Conservation (phyloP, 2,888 invertebrate species). For the Stenichneumon culpator region DNA sequence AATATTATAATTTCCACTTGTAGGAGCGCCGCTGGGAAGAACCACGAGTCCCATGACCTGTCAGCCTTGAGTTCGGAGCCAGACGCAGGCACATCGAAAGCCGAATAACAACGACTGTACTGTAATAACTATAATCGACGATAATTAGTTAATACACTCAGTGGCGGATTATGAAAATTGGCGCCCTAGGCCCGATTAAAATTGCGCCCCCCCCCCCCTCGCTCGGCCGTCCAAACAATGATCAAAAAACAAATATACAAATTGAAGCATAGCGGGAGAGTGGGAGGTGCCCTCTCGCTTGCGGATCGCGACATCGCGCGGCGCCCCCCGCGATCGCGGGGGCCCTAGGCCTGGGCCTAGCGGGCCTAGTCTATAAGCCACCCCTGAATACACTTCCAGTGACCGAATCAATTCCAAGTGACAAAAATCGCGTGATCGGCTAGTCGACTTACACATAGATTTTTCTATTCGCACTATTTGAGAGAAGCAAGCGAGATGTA, state of each 20-base stretch:
- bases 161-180: too few species aligned
- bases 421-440: constrained; percentile 64
- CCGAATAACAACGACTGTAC: constrained; percentile 56
- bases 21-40: constrained; percentile 60
- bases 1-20: not conserved
- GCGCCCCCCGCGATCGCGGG: too few species aligned
- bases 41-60: constrained; percentile 72
- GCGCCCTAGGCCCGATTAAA: too few species aligned
- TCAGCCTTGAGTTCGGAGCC: constrained; percentile 72
- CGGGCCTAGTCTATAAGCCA: too few species aligned
- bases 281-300: too few species aligned
- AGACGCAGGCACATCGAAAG: constrained; percentile 69
- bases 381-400: constrained; percentile 57
- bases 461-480: constrained; percentile 29
- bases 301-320: too few species aligned
- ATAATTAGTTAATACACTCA: constrained; percentile 51
- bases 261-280: too few species aligned
- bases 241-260: too few species aligned
- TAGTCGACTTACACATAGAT: constrained; percentile 43
- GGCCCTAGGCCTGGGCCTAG: too few species aligned
- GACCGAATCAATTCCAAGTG: constrained; percentile 59
- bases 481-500: constrained; percentile 8
- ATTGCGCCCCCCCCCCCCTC: too few species aligned
- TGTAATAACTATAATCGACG: constrained; percentile 22
- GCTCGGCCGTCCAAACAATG: too few species aligned